Evolutionary conservation across 2,113 vertebrate genomes (phyloP).

Genomic region (Eptesicus fuscus): DNA sequence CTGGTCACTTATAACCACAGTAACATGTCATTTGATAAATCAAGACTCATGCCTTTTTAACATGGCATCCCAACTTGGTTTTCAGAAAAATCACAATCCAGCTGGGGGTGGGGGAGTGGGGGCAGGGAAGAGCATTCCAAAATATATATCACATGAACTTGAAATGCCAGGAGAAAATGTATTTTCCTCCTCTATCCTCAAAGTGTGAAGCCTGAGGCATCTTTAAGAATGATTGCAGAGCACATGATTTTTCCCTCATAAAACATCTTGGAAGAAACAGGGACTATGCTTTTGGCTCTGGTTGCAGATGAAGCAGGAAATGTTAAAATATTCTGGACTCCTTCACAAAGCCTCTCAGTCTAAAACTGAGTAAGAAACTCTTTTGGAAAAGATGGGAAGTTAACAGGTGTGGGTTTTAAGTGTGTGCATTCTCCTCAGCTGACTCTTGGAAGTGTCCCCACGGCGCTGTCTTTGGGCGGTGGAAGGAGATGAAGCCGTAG

Average conservation of each 20-base stretch:
- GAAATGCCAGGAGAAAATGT: neutral
- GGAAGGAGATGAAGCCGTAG: neutral
- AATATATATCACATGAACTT: neutral
- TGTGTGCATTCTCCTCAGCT: slow-evolving; percentile 38
- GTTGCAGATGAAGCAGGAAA: slow-evolving; percentile 58
- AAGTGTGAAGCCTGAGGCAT: slow-evolving; percentile 43
- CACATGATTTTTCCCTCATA: slow-evolving; percentile 57
- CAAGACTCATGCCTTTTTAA: neutral
- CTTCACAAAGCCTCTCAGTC: slow-evolving; percentile 60
- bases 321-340: slow-evolving; percentile 52
- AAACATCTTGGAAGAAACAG: slow-evolving; percentile 56
- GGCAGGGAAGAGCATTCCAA: neutral
- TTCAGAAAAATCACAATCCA: neutral
- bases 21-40: neutral
- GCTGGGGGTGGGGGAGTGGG: no score
- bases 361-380: neutral
- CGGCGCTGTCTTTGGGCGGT: neutral
- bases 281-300: slow-evolving; percentile 53
- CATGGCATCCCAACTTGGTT: neutral
- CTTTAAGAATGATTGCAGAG: slow-evolving; percentile 34
- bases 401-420: slow-evolving; percentile 72
- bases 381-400: slow-evolving; percentile 34
- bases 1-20: neutral
- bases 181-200: slow-evolving; percentile 19
- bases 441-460: slow-evolving; percentile 31